Conservation (phyloP, 2,797 vertebrate genomes). For the Rhynchotus rufescens region DNA sequence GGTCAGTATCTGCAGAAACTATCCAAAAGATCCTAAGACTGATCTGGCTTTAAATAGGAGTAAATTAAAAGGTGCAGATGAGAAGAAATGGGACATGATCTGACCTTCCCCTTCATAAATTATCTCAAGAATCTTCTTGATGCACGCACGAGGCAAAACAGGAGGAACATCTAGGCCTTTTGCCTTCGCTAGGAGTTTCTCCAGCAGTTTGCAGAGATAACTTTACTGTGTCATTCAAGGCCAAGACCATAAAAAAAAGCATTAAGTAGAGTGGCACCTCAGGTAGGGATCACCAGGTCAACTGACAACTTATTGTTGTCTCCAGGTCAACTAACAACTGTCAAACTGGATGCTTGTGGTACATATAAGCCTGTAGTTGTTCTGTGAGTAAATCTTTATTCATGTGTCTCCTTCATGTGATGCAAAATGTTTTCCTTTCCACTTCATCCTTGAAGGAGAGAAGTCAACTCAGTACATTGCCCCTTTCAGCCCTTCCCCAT, state of each 20-base stretch:
- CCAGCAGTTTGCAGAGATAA: neutral
- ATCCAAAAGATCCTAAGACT: neutral
- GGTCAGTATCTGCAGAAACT: fast-evolving
- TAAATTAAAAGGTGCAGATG: neutral
- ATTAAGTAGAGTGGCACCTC: neutral
- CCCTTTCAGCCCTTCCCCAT: neutral
- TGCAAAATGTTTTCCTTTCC: neutral
- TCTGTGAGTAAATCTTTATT: neutral
- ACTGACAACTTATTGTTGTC: neutral
- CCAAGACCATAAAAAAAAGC: neutral
- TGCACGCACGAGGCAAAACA: neutral
- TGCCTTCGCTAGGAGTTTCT: neutral
- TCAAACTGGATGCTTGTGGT: neutral
- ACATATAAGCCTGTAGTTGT: neutral
- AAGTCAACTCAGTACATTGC: neutral
- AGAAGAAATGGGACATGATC: neutral
- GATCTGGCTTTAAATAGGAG: neutral
- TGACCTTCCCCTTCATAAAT: neutral
- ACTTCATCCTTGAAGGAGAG: neutral
- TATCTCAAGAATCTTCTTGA: neutral
- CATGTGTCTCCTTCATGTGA: neutral
- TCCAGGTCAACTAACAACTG: neutral
- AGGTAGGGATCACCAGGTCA: neutral
- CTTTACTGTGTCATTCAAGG: fast-evolving
- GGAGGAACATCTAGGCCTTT: neutral